These are phyloP conservation scores for Todus mexicanus DNA, from an alignment of 2,797 vertebrate genomes.

Conservation along the genomic window DNA sequence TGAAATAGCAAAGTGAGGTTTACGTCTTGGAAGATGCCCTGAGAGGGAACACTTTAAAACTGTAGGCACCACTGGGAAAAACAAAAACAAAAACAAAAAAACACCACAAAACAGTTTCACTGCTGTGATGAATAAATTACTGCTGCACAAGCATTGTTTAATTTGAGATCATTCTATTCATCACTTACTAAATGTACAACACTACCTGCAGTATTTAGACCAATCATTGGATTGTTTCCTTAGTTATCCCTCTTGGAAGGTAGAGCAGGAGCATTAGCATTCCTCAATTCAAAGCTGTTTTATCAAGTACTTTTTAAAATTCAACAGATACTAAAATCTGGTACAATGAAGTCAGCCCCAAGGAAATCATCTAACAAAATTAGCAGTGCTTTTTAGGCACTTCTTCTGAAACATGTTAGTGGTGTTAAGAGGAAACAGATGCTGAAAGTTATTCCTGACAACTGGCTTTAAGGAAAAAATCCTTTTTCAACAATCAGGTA, in stretches of 20 bases:
- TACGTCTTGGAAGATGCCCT: neutral
- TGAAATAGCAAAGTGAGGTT: neutral
- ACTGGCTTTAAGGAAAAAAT: neutral
- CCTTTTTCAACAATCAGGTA: neutral
- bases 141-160: neutral
- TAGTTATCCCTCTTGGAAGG: neutral
- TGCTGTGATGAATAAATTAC: neutral
- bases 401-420: neutral
- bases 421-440: conserved; percentile 21
- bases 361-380: conserved; percentile 14
- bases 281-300: neutral
- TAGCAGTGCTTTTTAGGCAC: neutral
- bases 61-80: neutral
- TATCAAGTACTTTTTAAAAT: neutral
- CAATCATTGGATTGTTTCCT: neutral
- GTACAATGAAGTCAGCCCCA: conserved; percentile 2
- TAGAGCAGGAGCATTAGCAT: neutral
- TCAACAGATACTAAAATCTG: neutral
- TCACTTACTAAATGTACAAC: neutral
- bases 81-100: too few relatives aligned
- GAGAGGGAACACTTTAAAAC: neutral
- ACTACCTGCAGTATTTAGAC: neutral
- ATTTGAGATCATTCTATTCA: neutral
- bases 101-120: neutral
- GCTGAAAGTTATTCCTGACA: conserved; percentile 4